Base-by-base conservation (phyloP, 37 sponge, comb jelly and placozoan genomes). In the Geodia barretti region DNA sequence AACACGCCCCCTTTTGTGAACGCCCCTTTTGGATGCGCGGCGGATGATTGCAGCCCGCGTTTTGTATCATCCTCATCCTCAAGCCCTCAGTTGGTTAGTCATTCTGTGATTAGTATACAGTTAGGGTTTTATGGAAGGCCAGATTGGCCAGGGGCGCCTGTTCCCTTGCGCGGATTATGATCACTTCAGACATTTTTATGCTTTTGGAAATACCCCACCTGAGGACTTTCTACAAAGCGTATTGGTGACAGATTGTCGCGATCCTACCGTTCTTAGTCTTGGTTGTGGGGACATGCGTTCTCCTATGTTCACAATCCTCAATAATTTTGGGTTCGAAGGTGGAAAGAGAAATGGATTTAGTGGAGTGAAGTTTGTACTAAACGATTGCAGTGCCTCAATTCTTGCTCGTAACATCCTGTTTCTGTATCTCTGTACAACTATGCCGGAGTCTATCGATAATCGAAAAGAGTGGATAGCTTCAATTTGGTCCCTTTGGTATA, bases 401-500 rank as follows among this genome's bases (percentile, higher is more conserved):
- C 38, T 79, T 24, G 87, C 80, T 4, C 33, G 80, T 40, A 79
- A 86, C 37, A 74, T 86, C 39, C 59, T 86, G 3, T 86, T 86
- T 40, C 74, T 86, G 2, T 61, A 79, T 31, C 47, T 79, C 60
- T 63, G 67, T 63, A 19, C 73, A 19, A 30, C 68, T 28, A 68
- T 68, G 29, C 73, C 69, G 0, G 37, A 74, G 9, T 68, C 39
- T 2, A 29, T 40, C 36, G 25, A 41, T 20, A 36, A 39, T 1
- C 21, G 14, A 23, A 76, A 66, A 39, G 37, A 86, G 37, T 79
- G 79, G 87, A 28, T 86, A 4, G 37, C 79, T 28, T 34, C 74
- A 17, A n/a, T 86, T 8, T 86, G 87, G 87, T 31, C 87, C 0
- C 73, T 86, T 20, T 86, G 87, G 87, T 86, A 73, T 59, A 74